phyloP scores from a whole-genome alignment of 2,113 vertebrate genomes.

The Camelus dromedarius region DNA sequence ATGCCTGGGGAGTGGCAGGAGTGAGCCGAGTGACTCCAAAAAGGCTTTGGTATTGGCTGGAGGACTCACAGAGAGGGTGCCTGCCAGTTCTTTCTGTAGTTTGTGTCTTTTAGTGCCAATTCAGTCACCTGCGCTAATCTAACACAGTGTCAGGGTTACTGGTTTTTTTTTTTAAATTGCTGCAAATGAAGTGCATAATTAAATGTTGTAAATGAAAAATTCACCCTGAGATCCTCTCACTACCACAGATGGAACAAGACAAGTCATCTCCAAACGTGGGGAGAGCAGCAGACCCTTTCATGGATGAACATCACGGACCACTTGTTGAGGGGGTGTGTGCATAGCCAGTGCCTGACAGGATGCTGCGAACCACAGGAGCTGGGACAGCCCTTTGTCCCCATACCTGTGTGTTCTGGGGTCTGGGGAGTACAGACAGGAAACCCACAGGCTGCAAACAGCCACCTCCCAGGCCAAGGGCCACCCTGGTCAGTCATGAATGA shows the following conservation, averaged over 20 bases:
- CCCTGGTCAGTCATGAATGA: neutral
- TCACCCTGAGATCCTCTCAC: neutral
- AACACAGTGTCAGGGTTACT: neutral
- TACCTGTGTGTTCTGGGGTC: neutral
- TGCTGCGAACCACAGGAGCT: fast-evolving
- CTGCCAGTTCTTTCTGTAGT: neutral
- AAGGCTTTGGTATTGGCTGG: neutral
- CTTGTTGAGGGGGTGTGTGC: fast-evolving
- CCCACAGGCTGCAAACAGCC: fast-evolving
- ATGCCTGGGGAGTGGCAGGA: neutral
- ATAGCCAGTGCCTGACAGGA: fast-evolving
- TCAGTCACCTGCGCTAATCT: constrained; percentile 9
- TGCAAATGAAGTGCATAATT: constrained; percentile 51
- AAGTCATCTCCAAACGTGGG: neutral
- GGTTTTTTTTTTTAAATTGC: constrained; percentile 13
- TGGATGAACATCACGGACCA: fast-evolving
- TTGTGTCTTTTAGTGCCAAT: constrained; percentile 25
- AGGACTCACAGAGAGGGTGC: neutral
- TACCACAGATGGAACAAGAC: constrained; percentile 3
- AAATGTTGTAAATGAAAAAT: constrained; percentile 51
- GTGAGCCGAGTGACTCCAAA: neutral
- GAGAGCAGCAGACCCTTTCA: neutral
- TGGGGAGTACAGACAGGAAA: neutral
- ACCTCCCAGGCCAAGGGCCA: neutral
- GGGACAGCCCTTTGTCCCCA: neutral